phyloP scores from a whole-genome alignment of 2,797 vertebrate species.

The Premnoplex brunnescens region DNA sequence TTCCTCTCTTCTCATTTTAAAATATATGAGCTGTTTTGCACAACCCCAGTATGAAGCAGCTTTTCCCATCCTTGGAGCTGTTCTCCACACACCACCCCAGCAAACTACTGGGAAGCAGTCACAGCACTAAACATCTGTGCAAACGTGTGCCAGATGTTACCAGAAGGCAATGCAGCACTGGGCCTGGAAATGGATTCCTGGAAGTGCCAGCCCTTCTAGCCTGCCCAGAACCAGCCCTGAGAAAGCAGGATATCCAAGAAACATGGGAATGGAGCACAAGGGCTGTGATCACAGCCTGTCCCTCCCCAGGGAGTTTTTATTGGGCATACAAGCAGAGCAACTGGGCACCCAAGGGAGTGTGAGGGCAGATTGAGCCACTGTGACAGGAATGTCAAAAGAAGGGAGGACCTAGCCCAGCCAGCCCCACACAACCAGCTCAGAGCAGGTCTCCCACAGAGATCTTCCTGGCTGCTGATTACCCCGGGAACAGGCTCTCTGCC shows the following conservation, averaged over 20 bases:
- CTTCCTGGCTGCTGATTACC: neutral
- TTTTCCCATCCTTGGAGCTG: neutral
- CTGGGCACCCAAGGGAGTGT: neutral
- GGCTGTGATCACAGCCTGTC: fast-evolving
- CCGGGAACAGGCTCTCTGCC: neutral
- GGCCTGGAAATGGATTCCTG: neutral
- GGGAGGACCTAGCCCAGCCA: neutral
- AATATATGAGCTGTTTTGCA: slow-evolving; percentile 13
- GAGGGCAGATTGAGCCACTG: neutral
- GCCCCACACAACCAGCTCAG: neutral
- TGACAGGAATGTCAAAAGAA: neutral
- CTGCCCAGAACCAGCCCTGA: neutral
- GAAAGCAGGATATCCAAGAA: neutral
- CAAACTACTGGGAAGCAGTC: neutral
- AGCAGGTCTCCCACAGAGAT: neutral
- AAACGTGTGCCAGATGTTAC: neutral
- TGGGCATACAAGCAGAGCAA: neutral
- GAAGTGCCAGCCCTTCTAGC: neutral
- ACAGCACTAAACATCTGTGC: neutral
- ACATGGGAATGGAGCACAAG: neutral
- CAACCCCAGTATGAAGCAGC: neutral
- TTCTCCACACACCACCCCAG: neutral
- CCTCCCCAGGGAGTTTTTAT: neutral
- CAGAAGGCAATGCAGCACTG: neutral
- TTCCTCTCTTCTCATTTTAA: slow-evolving; percentile 10